These are phyloP conservation scores for Muscicapa adusta DNA, from an alignment of 2,113 vertebrate species.

Conservation along the genomic window DNA sequence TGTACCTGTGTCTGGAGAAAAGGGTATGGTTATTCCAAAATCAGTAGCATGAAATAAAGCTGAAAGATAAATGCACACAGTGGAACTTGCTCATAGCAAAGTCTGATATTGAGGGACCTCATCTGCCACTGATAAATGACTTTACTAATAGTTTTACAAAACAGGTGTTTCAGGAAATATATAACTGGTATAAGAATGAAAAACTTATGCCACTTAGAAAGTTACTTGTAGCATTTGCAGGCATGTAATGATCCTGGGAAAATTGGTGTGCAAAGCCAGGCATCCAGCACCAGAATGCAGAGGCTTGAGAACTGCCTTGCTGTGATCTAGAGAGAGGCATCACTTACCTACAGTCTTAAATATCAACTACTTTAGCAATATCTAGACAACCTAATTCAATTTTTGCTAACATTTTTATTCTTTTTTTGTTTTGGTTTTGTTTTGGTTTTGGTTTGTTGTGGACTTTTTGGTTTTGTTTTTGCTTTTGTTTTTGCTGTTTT, in stretches of 20 bases:
- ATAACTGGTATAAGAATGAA: not conserved
- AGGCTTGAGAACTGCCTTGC: not conserved
- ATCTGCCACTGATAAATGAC: not conserved
- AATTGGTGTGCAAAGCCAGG: not conserved
- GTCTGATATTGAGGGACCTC: not conserved
- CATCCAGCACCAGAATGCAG: accelerated
- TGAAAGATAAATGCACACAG: not conserved
- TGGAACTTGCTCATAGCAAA: not conserved
- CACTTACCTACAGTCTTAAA: not conserved
- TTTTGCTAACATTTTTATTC: not conserved
- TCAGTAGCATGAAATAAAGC: not conserved
- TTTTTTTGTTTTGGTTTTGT: not conserved
- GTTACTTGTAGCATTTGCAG: not conserved
- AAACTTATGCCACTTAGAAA: not conserved
- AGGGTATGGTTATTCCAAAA: not conserved
- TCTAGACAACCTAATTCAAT: not conserved
- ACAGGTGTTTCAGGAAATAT: not conserved
- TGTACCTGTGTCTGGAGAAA: not conserved
- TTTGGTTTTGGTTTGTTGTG: not conserved
- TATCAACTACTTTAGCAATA: not conserved
- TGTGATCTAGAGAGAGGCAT: not conserved
- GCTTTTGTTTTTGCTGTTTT: no score
- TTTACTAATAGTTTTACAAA: not conserved
- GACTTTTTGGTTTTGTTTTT: no score
- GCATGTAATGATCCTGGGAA: not conserved